A percentile compares a stretch with the other conserved stretches of the same genome.
These are phyloP conservation scores for Drosophila suboccidentalis DNA, from an alignment of 2,888 invertebrate species.

Conservation along the genomic window DNA sequence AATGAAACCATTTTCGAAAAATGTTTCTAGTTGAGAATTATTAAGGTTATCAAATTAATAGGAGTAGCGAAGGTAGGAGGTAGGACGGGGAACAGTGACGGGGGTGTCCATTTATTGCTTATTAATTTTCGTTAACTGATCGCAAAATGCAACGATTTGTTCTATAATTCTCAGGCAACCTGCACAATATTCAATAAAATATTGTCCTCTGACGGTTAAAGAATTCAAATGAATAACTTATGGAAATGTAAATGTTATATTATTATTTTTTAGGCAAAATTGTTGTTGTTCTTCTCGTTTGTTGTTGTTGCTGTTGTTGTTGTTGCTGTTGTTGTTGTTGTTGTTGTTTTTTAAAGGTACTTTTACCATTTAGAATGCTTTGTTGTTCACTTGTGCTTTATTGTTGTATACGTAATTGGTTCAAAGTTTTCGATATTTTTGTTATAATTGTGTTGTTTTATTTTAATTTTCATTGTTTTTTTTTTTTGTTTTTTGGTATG, in stretches of 20 bases:
- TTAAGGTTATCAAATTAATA: constrained; percentile 16
- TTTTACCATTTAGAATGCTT: constrained; percentile 70
- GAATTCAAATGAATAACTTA: constrained; percentile 1
- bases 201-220: constrained; percentile 53
- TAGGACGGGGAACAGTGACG: background rate
- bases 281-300: constrained; percentile 28
- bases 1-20: constrained; percentile 72
- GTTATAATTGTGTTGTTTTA: constrained; percentile 1
- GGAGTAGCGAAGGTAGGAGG: background rate
- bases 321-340: constrained; percentile 1
- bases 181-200: constrained; percentile 78
- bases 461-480: background rate
- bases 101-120: constrained; percentile 41
- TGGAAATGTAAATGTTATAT: background rate
- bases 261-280: constrained; percentile 18
- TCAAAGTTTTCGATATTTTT: constrained; percentile 55
- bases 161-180: constrained; percentile 13
- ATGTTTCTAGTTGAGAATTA: constrained; percentile 20
- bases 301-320: constrained; percentile 8
- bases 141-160: constrained; percentile 30
- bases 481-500: background rate
- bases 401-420: constrained; percentile 68
- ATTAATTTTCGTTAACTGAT: constrained; percentile 21
- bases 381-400: constrained; percentile 51
- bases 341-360: constrained; percentile 51